phyloP scores from a whole-genome alignment of 2,113 vertebrate species.

The Mastomys natalensis region DNA sequence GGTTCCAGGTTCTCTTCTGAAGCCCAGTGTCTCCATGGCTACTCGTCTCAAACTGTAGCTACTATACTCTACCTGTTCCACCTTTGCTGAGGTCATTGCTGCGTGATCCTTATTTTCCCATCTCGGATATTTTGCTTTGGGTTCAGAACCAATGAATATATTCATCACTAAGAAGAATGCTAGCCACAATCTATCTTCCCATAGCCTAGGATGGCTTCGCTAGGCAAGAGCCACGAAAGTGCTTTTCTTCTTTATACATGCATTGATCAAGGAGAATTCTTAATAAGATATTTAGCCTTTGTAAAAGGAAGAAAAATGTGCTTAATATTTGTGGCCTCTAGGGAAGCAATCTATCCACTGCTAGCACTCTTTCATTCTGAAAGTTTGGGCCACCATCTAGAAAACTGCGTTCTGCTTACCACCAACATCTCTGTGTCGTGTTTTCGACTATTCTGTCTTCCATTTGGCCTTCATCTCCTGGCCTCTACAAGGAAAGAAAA shows the following conservation, averaged over 20 bases:
- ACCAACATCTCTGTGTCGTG: neutral
- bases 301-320: neutral
- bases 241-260: neutral
- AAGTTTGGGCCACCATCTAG: neutral
- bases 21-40: neutral
- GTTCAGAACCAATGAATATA: neutral
- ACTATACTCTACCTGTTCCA: neutral
- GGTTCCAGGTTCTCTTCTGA: neutral
- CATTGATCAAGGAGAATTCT: slow-evolving; percentile 6
- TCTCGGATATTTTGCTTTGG: neutral
- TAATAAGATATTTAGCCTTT: slow-evolving; percentile 39
- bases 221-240: neutral
- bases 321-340: neutral
- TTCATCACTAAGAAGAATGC: neutral
- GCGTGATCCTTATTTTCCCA: neutral
- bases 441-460: neutral
- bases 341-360: neutral
- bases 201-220: neutral
- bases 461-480: neutral
- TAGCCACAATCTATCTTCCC: neutral
- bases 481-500: neutral
- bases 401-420: neutral
- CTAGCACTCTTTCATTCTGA: neutral
- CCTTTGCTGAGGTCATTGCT: neutral
- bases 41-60: neutral